These are phyloP conservation scores for Takifugu flavidus DNA, from an alignment of 2,113 vertebrate species.

Conservation along the genomic window DNA sequence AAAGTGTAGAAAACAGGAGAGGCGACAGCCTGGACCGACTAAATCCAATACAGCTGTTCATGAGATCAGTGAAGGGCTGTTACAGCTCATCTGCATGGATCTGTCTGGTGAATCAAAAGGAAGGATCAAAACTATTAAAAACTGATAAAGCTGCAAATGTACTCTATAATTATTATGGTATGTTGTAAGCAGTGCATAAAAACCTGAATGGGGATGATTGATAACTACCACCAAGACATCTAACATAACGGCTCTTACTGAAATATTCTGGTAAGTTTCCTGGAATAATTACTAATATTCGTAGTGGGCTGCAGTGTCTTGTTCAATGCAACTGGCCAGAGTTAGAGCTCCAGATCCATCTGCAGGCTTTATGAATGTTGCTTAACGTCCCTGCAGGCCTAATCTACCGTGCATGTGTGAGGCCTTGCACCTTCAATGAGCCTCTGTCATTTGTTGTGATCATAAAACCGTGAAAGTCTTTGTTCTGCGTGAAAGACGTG, in stretches of 20 bases:
- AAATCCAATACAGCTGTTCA: not conserved
- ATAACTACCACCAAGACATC: too few species aligned
- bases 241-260: not conserved
- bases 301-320: too few species aligned
- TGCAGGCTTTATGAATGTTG: not conserved
- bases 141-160: too few species aligned
- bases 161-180: too few species aligned
- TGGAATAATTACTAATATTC: too few species aligned
- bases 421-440: conserved; percentile 30
- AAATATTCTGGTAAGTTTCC: not conserved
- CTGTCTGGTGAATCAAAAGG: too few species aligned
- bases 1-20: not conserved
- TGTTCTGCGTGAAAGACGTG: not conserved
- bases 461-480: not conserved
- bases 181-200: too few species aligned
- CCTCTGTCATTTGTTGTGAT: conserved; percentile 16
- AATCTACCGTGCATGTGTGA: conserved; percentile 10
- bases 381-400: conserved; percentile 11
- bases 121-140: too few species aligned
- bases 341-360: too few species aligned
- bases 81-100: too few species aligned
- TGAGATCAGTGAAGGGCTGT: not conserved
- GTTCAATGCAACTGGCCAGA: too few species aligned
- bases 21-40: not conserved
- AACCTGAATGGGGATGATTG: too few species aligned